A percentile compares a stretch with the other conserved stretches of the same genome.
phyloP scores from a whole-genome alignment of 2,113 vertebrate genomes.

The Halichoerus grypus region DNA sequence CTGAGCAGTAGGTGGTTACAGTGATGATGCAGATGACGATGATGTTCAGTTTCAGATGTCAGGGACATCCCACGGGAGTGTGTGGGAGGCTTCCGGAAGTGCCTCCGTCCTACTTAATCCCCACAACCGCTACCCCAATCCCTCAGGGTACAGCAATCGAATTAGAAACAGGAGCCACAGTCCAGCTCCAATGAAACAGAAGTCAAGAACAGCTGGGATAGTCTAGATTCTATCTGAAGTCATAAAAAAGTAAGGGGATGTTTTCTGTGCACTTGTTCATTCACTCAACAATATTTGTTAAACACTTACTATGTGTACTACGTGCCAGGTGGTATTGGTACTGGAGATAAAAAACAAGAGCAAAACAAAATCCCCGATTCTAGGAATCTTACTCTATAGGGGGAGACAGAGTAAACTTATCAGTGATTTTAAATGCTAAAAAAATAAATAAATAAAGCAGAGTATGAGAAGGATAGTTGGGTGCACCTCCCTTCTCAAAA shows the following conservation, averaged over 20 bases:
- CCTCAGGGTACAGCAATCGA: neutral
- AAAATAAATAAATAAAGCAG: neutral
- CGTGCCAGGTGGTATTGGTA: neutral
- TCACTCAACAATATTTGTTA: neutral
- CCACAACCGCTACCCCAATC: accelerated
- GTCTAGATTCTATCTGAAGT: neutral
- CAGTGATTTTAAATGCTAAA: neutral
- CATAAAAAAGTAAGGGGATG: neutral
- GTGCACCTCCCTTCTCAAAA: neutral
- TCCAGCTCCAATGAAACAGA: neutral
- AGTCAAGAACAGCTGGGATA: neutral
- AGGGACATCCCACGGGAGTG: neutral
- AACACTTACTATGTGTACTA: neutral
- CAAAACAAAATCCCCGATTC: constrained; percentile 10
- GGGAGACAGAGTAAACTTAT: neutral
- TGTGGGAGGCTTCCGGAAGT: neutral
- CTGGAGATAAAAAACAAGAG: neutral
- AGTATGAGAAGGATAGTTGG: neutral
- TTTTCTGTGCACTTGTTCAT: neutral
- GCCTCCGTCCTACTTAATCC: neutral
- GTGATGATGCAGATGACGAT: neutral
- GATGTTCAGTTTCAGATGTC: neutral
- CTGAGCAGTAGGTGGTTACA: neutral
- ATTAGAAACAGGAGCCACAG: neutral
- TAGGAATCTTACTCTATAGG: neutral